Conservation (phyloP, 2,888 invertebrate species). For the Lasioglossum morio region DNA sequence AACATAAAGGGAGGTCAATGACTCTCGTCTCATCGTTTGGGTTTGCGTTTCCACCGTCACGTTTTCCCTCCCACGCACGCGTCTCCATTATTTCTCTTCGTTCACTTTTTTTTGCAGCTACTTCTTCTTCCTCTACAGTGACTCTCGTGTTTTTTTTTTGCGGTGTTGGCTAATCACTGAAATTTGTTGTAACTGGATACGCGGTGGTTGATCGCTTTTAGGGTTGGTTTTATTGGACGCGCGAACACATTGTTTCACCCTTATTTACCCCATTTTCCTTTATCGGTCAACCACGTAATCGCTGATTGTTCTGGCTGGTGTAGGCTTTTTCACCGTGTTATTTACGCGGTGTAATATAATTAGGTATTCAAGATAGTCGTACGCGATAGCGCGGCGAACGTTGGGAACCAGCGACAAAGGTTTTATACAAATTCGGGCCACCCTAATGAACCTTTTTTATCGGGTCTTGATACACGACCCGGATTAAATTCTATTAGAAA, state of each 20-base stretch:
- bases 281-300: slow-evolving; percentile 14
- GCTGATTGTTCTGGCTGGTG: neutral
- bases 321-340: slow-evolving; percentile 3
- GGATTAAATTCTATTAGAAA: neutral
- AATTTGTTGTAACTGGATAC: neutral
- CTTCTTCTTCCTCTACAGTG: neutral
- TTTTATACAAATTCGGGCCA: slow-evolving; percentile 4
- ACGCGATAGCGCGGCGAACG: neutral
- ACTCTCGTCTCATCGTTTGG: slow-evolving; percentile 69
- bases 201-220: neutral
- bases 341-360: slow-evolving; percentile 7
- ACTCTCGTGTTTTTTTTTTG: neutral
- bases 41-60: slow-evolving; percentile 56
- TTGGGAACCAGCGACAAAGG: slow-evolving; percentile 3
- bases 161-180: neutral
- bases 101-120: neutral
- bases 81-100: neutral
- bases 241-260: slow-evolving; percentile 1
- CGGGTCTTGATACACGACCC: neutral
- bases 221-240: neutral
- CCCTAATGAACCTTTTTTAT: slow-evolving; percentile 4
- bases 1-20: slow-evolving; percentile 80
- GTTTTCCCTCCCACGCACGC: slow-evolving; percentile 22
- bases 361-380: slow-evolving; percentile 17
- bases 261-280: slow-evolving; percentile 14